phyloP scores from a whole-genome alignment of 2,888 invertebrate genomes.

The Acleris laterana region DNA sequence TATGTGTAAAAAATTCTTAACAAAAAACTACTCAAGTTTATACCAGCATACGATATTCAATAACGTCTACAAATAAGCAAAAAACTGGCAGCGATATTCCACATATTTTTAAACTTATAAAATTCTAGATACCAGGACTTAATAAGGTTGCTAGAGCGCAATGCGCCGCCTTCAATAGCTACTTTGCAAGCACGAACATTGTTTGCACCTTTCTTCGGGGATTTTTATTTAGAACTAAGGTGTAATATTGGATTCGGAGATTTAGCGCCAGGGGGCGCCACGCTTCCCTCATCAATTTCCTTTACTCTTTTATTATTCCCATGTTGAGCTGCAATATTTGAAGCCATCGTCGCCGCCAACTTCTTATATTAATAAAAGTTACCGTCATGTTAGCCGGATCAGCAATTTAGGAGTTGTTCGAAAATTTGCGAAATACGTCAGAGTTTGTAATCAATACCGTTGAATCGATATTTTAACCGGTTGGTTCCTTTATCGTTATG shows the following conservation, averaged over 20 bases:
- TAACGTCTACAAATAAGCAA: background rate
- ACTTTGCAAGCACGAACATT: constrained; percentile 32
- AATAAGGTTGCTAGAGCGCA: constrained; percentile 20
- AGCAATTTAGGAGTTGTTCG: constrained; percentile 6
- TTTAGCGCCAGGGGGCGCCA: constrained; percentile 36
- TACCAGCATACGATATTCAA: background rate
- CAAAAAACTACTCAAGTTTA: background rate
- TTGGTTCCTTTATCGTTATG: background rate
- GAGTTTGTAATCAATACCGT: background rate
- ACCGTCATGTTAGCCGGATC: constrained; percentile 24
- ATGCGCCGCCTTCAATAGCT: constrained; percentile 10
- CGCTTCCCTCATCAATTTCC: constrained; percentile 41
- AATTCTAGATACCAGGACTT: constrained; percentile 10
- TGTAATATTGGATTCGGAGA: constrained; percentile 37
- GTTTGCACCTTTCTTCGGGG: constrained; percentile 33
- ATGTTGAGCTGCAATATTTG: constrained; percentile 38
- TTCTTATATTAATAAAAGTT: constrained; percentile 39
- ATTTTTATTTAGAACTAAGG: constrained; percentile 37
- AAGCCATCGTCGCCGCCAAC: constrained; percentile 34
- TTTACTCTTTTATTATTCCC: constrained; percentile 42
- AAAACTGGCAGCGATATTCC: background rate
- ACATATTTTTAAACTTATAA: constrained; percentile 22
- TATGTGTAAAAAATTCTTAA: background rate
- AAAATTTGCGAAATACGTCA: constrained; percentile 6
- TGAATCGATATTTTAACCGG: background rate